Conservation (phyloP, 2,888 invertebrate genomes). For the Sipha maydis region DNA sequence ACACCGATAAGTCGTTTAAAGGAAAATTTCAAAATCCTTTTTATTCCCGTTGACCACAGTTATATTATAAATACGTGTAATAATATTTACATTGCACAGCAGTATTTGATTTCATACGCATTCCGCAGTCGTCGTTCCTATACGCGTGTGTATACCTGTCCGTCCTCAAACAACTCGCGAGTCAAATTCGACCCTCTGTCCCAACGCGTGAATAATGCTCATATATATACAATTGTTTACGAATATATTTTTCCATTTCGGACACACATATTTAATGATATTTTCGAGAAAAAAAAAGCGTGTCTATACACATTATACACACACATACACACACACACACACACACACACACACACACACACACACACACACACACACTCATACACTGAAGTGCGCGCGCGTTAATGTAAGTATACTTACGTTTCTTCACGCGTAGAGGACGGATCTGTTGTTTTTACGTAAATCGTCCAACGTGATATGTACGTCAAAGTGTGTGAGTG, state of each 20-base stretch:
- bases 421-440: background rate
- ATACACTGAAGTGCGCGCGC: background rate
- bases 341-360: no score
- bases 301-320: no score
- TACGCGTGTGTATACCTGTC: background rate
- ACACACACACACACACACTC: no score
- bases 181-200: background rate
- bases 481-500: background rate
- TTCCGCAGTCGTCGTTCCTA: background rate
- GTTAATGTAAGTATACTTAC: background rate
- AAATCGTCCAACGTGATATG: background rate
- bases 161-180: background rate
- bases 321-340: no score
- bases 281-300: background rate
- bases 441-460: slow-evolving; percentile 39
- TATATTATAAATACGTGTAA: background rate
- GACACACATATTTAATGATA: background rate
- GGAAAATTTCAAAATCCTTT: background rate
- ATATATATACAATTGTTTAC: no score
- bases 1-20: background rate
- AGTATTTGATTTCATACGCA: background rate
- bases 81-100: background rate
- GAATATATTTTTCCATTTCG: background rate
- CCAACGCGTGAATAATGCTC: background rate
- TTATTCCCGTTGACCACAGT: background rate